These are phyloP conservation scores for Octomys mimax DNA, from an alignment of 2,797 vertebrate genomes.

Conservation along the genomic window DNA sequence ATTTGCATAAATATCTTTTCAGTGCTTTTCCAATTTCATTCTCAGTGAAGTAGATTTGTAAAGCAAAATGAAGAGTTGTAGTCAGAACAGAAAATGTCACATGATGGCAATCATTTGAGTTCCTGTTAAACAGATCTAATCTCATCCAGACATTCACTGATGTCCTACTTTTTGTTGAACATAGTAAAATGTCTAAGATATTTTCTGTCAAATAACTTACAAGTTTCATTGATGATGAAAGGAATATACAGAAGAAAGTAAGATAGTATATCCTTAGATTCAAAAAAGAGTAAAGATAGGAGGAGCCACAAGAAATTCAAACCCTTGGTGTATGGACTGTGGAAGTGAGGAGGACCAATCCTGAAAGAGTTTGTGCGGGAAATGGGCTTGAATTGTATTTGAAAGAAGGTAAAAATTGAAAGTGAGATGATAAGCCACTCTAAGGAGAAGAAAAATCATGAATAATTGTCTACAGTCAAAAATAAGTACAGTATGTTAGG, in stretches of 20 bases:
- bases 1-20: slow-evolving; percentile 35
- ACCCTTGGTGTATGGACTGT: background rate
- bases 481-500: background rate
- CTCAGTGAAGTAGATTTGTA: background rate
- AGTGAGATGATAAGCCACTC: background rate
- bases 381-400: background rate
- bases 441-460: background rate
- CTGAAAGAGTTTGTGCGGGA: slow-evolving; percentile 1
- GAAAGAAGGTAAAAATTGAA: background rate
- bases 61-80: slow-evolving; percentile 19
- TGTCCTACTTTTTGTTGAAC: background rate
- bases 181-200: slow-evolving; percentile 21
- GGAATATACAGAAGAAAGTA: background rate
- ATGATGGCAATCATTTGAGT: background rate
- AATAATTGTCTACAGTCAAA: background rate
- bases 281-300: background rate
- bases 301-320: slow-evolving; percentile 5
- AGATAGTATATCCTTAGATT: background rate
- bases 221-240: background rate
- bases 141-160: background rate
- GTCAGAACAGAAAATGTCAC: background rate
- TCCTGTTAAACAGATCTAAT: background rate
- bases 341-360: background rate
- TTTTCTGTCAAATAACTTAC: slow-evolving; percentile 22
- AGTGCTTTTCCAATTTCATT: background rate